A percentile compares a stretch with the other conserved stretches of the same genome.
These are phyloP conservation scores for Neopipo cinnamomea DNA, from an alignment of 2,113 vertebrate genomes.

Conservation along the genomic window DNA sequence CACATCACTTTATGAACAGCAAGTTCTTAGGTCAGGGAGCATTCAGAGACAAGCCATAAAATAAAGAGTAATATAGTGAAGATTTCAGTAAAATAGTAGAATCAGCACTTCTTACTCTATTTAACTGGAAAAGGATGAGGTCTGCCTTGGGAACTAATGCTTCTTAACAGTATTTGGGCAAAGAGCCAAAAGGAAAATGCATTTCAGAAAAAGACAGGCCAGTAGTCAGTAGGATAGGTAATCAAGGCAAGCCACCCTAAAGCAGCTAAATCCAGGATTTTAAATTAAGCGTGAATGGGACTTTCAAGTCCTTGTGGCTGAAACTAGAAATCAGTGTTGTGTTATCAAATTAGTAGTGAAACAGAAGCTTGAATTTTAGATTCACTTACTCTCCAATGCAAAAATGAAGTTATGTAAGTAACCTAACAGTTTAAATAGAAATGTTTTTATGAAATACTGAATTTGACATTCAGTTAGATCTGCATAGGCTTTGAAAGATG, in stretches of 20 bases:
- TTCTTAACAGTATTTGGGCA: constrained; percentile 61
- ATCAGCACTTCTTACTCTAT: constrained; percentile 75
- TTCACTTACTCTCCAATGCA: neutral
- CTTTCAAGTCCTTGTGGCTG: neutral
- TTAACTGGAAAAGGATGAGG: constrained; percentile 71
- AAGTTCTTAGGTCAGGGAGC: constrained; percentile 69
- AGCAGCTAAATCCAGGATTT: constrained; percentile 14
- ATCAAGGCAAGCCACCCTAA: constrained; percentile 36
- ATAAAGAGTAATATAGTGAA: constrained; percentile 68
- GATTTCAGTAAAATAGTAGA: constrained; percentile 72
- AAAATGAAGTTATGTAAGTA: neutral
- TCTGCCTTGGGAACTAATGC: constrained; percentile 71
- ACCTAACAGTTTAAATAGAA: neutral
- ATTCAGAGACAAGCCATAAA: constrained; percentile 73
- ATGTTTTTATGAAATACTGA: neutral
- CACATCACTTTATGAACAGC: constrained; percentile 65
- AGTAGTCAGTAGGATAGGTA: constrained; percentile 46
- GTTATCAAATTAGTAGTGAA: neutral
- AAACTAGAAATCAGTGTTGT: neutral
- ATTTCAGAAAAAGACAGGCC: constrained; percentile 54
- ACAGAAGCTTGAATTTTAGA: neutral
- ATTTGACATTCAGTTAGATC: neutral
- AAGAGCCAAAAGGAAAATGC: constrained; percentile 70
- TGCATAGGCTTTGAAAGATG: neutral
- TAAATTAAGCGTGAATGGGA: constrained; percentile 18